phyloP scores from a whole-genome alignment of 2,113 vertebrate species.

The Semnornis frantzii region DNA sequence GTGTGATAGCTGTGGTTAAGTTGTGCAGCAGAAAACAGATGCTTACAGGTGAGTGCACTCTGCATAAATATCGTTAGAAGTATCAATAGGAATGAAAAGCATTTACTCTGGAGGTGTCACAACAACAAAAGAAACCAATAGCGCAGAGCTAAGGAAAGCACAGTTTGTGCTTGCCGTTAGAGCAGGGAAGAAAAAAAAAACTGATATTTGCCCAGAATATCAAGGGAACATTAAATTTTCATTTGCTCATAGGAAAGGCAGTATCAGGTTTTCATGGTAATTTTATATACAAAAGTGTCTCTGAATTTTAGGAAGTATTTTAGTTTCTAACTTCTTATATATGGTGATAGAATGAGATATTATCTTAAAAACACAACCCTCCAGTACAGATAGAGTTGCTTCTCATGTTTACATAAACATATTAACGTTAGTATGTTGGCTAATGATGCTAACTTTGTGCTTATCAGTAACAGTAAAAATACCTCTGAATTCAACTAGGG shows the following conservation, averaged over 20 bases:
- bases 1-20: neutral
- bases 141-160: slow-evolving; percentile 34
- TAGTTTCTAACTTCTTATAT: neutral
- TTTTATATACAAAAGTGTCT: neutral
- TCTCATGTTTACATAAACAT: slow-evolving; percentile 18
- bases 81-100: slow-evolving; percentile 27
- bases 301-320: neutral
- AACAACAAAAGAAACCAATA: slow-evolving; percentile 5
- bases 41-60: neutral
- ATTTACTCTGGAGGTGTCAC: slow-evolving; percentile 1
- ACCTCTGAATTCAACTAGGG: neutral
- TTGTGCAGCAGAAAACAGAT: neutral
- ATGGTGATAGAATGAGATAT: neutral
- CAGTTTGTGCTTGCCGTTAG: neutral
- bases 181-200: neutral
- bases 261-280: neutral
- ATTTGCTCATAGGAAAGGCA: neutral
- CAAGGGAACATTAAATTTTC: neutral
- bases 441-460: neutral
- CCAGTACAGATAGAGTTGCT: neutral
- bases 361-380: slow-evolving; percentile 40
- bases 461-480: neutral
- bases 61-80: neutral
- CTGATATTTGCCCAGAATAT: neutral
- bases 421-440: slow-evolving; percentile 11